Conservation (phyloP, 2,888 invertebrate genomes). For the Drosophila quasianomalipes region DNA sequence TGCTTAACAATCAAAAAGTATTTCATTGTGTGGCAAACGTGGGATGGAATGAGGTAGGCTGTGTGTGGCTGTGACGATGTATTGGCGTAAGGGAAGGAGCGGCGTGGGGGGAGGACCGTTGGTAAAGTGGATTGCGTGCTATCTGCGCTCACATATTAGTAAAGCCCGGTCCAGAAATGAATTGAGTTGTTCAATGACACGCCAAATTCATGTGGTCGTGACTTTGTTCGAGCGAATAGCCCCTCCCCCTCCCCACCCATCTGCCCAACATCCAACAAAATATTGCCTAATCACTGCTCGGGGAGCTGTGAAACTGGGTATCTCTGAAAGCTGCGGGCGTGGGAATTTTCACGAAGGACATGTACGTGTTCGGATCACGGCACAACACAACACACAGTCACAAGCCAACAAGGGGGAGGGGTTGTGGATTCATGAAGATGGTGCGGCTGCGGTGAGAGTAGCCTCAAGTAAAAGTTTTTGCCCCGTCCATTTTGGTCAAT, state of each 20-base stretch:
- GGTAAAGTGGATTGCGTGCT: constrained; percentile 31
- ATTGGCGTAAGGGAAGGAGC: neutral
- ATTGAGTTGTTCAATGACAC: constrained; percentile 76
- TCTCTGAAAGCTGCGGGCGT: constrained; percentile 30
- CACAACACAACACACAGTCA: neutral
- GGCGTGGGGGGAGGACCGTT: neutral
- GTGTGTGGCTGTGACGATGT: neutral
- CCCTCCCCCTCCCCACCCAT: neutral
- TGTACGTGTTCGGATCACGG: constrained; percentile 50
- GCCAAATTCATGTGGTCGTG: constrained; percentile 60
- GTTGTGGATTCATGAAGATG: constrained; percentile 1
- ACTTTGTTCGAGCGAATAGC: constrained; percentile 12
- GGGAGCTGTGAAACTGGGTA: constrained; percentile 38
- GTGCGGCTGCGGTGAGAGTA: constrained; percentile 57
- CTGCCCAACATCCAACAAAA: constrained; percentile 33
- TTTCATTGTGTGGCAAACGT: constrained; percentile 34
- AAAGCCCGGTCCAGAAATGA: constrained; percentile 18
- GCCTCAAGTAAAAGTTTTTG: constrained; percentile 74
- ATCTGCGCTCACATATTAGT: constrained; percentile 31
- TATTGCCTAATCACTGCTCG: constrained; percentile 77
- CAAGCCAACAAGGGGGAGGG: neutral
- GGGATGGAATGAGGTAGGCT: neutral
- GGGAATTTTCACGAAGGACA: constrained; percentile 45
- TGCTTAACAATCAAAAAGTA: constrained; percentile 65
- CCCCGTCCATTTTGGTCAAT: constrained; percentile 71